Percentiles rank a stretch among this genome's conserved stretches.
Conservation (phyloP, 2,113 vertebrate species). For the Apistogramma diplotaenia region DNA sequence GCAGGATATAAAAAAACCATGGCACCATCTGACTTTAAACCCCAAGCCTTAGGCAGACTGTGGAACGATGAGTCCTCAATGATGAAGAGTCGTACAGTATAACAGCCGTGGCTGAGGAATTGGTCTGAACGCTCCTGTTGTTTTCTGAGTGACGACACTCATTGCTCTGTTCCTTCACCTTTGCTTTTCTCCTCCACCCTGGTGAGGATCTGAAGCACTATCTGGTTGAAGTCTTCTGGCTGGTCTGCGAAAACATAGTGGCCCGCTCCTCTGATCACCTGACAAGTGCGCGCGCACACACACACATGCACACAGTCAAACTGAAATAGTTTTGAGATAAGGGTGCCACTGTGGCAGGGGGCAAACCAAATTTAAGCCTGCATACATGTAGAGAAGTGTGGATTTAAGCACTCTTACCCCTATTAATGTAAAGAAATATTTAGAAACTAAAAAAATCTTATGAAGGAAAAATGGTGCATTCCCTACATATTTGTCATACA, state of each 20-base stretch:
- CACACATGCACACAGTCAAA: not conserved
- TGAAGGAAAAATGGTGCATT: not conserved
- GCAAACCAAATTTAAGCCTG: not conserved
- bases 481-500: not conserved
- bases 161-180: not conserved
- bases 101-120: not conserved
- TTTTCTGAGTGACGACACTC: not conserved
- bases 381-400: too few relatives aligned
- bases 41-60: not conserved
- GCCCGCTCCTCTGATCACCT: conserved; percentile 93
- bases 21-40: not conserved
- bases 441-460: not conserved
- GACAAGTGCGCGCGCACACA: not conserved
- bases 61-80: not conserved
- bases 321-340: not conserved
- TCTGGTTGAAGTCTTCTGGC: conserved; percentile 91
- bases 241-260: conserved; percentile 97
- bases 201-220: conserved; percentile 85
- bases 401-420: too few relatives aligned
- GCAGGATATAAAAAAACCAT: not conserved
- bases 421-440: not conserved
- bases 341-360: not conserved
- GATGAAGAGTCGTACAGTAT: conserved; percentile 10
- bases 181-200: conserved; percentile 55
- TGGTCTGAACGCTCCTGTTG: not conserved